A percentile compares a stretch with the other conserved stretches of the same genome.
Conservation (phyloP, 2,888 invertebrate species). For the Neoscelio sp. region DNA sequence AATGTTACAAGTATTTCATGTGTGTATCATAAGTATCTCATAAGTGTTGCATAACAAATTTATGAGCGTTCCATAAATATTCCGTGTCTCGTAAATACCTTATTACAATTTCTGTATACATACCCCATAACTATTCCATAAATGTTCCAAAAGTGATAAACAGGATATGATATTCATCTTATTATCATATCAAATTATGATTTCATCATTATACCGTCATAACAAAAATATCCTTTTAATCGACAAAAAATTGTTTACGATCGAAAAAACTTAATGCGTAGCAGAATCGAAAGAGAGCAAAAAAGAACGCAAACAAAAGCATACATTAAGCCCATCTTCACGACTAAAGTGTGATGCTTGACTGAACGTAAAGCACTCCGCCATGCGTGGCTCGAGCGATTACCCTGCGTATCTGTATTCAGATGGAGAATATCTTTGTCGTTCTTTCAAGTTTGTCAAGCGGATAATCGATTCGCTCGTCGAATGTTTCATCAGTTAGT, state of each 20-base stretch:
- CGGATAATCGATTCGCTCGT: conserved; percentile 58
- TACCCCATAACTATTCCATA: no score
- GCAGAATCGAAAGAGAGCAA: conserved; percentile 9
- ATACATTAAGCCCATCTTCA: conserved; percentile 36
- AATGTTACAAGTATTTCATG: no score
- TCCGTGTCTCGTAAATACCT: no score
- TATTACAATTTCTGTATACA: no score
- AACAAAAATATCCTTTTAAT: no score
- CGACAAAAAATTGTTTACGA: conserved; percentile 11
- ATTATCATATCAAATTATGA: no score
- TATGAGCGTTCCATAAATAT: no score
- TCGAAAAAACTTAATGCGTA: conserved; percentile 7
- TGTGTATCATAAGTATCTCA: no score
- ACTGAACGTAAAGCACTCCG: conserved; percentile 57
- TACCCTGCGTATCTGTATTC: conserved; percentile 37
- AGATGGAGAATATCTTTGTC: conserved; percentile 41
- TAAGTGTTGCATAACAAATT: no score
- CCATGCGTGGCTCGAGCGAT: conserved; percentile 52
- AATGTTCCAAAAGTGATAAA: no score
- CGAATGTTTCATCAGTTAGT: conserved; percentile 48
- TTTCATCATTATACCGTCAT: no score
- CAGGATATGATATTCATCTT: no score
- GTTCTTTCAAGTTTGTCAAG: conserved; percentile 62
- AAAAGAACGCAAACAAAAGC: conserved; percentile 50
- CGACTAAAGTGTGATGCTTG: conserved; percentile 45